phyloP scores from a whole-genome alignment of 2,888 invertebrate genomes.

The Cerastis leucographa region DNA sequence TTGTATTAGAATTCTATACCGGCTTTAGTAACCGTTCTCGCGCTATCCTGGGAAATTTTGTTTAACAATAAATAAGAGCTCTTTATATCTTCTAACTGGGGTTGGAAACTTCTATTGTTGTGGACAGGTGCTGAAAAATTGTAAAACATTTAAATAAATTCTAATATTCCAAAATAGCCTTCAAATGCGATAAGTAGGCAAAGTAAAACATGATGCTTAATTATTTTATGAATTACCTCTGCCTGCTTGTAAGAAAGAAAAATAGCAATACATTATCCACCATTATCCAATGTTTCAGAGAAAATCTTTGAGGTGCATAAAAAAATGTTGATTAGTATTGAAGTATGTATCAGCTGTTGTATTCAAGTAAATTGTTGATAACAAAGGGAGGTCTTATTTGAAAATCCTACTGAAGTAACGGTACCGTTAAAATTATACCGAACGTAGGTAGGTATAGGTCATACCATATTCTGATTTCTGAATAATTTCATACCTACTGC shows the following conservation, averaged over 20 bases:
- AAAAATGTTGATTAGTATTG: neutral
- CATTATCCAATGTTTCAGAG: neutral
- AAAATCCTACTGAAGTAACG: neutral
- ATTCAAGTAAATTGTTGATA: neutral
- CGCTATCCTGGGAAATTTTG: slow-evolving; percentile 60
- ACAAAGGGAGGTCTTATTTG: neutral
- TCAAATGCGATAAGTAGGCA: neutral
- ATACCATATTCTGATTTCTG: slow-evolving; percentile 5
- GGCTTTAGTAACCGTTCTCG: slow-evolving; percentile 57
- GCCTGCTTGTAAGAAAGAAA: neutral
- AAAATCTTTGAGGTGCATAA: neutral
- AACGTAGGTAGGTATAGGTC: neutral
- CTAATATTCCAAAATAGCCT: neutral
- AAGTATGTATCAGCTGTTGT: neutral
- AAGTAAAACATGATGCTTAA: neutral
- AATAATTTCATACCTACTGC: slow-evolving; percentile 1
- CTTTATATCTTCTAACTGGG: slow-evolving; percentile 85
- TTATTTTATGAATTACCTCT: neutral
- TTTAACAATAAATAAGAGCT: slow-evolving; percentile 82
- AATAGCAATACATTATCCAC: neutral
- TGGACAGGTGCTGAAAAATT: slow-evolving; percentile 73
- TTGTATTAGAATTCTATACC: slow-evolving; percentile 59
- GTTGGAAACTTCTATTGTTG: slow-evolving; percentile 76
- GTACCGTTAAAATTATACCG: neutral
- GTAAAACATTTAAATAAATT: slow-evolving; percentile 36